phyloP scores from a whole-genome alignment of 2,888 invertebrate species.

The Agrochola lota region DNA sequence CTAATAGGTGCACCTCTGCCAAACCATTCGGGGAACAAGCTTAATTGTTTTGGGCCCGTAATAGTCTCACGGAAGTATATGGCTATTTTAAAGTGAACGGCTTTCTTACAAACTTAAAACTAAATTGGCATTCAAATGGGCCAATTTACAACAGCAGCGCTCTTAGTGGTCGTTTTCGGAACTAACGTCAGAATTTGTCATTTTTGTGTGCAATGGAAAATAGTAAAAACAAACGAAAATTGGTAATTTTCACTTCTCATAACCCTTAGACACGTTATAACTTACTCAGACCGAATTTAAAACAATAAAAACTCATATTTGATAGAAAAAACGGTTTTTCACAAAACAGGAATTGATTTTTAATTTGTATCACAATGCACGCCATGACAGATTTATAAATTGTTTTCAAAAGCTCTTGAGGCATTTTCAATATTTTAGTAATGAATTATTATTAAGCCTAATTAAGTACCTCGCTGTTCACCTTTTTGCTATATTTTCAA shows the following conservation, averaged over 20 bases:
- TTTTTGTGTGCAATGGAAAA: too few species aligned
- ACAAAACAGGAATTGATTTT: constrained; percentile 45
- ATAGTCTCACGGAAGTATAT: not conserved
- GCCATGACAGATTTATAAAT: constrained; percentile 22
- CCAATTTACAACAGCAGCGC: constrained; percentile 13
- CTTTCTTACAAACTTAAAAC: not conserved
- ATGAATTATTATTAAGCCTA: constrained; percentile 38
- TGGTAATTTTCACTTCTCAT: constrained; percentile 17
- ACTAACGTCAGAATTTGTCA: not conserved
- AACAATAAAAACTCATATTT: not conserved
- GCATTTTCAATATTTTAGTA: constrained; percentile 26
- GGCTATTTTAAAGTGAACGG: not conserved
- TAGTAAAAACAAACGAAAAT: not conserved
- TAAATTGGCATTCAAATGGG: not conserved
- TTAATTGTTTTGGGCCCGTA: too few species aligned
- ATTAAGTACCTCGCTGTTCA: constrained; percentile 30
- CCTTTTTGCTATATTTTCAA: not conserved
- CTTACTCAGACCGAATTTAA: constrained; percentile 27
- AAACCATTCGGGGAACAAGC: not conserved
- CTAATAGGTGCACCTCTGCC: not conserved
- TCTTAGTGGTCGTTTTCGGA: not conserved
- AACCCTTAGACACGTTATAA: not conserved
- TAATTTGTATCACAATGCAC: constrained; percentile 4
- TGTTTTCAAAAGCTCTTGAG: constrained; percentile 16
- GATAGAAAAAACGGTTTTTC: not conserved